phyloP scores from a whole-genome alignment of 1,140 invertebrate species.

The Neodiprion virginianus region DNA sequence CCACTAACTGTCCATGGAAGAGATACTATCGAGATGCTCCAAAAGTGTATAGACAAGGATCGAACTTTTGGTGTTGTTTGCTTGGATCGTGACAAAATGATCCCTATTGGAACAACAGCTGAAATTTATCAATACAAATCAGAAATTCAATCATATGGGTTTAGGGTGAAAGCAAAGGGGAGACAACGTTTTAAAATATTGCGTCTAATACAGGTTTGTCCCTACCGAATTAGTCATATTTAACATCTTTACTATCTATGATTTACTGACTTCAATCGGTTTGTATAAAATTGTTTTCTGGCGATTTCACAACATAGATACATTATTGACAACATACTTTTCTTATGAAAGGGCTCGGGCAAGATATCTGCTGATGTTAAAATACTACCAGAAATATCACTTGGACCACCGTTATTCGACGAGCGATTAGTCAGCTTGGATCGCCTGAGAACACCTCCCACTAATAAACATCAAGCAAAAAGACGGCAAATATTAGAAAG shows the following conservation, averaged over 20 bases:
- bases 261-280: conserved; percentile 17
- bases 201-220: conserved; percentile 46
- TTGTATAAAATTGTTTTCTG: conserved; percentile 9
- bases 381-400: conserved; percentile 70
- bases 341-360: conserved; percentile 32
- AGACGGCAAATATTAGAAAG: conserved; percentile 48
- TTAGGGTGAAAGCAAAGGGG: conserved; percentile 69
- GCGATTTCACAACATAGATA: neutral
- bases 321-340: neutral
- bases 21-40: conserved; percentile 64
- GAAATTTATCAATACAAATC: conserved; percentile 73
- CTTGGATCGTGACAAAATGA: conserved; percentile 34
- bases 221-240: conserved; percentile 11
- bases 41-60: conserved; percentile 64
- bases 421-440: conserved; percentile 56
- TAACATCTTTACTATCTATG: conserved; percentile 1
- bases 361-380: conserved; percentile 64
- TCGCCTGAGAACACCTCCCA: conserved; percentile 50
- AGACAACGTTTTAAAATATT: conserved; percentile 72
- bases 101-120: conserved; percentile 71
- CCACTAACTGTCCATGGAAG: conserved; percentile 71
- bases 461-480: conserved; percentile 33
- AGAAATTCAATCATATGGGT: conserved; percentile 46
- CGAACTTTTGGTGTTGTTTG: conserved; percentile 70
- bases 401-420: conserved; percentile 61